Percentiles rank a stretch among this genome's conserved stretches.
Conservation (phyloP, 1,140 invertebrate species). For the Babylonia areolata region DNA sequence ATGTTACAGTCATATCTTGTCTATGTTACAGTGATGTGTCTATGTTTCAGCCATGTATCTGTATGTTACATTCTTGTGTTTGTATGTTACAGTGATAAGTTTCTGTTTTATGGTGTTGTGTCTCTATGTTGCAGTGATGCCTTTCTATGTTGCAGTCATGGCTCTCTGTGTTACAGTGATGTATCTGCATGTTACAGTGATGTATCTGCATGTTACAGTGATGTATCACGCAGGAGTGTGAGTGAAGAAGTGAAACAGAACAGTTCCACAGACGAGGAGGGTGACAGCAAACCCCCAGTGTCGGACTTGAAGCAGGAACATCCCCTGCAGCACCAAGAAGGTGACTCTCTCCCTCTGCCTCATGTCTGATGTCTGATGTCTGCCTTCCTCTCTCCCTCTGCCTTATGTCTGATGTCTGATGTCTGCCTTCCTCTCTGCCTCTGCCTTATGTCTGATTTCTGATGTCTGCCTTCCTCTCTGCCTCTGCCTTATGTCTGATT, state of each 20-base stretch:
- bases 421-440: no score
- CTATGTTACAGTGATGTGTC: not conserved
- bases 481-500: no score
- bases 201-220: conserved; percentile 48
- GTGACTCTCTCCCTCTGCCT: not conserved
- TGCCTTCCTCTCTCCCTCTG: no score
- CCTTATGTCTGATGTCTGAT: no score
- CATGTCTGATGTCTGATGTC: no score
- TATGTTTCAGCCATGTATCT: not conserved
- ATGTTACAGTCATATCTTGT: no score
- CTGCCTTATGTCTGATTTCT: no score
- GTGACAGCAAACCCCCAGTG: conserved; percentile 73
- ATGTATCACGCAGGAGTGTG: conserved; percentile 76
- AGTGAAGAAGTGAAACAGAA: conserved; percentile 80
- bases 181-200: not conserved
- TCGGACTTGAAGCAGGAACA: conserved; percentile 70
- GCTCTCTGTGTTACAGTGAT: not conserved
- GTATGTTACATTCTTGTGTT: no score
- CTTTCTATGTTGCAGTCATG: no score
- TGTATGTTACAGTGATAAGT: not conserved
- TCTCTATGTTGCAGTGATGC: not conserved
- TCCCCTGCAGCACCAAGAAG: conserved; percentile 48
- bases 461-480: no score
- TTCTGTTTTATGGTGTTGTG: no score
- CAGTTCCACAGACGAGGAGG: conserved; percentile 80